phyloP scores from a whole-genome alignment of 2,113 vertebrate species.

The Eptesicus fuscus region DNA sequence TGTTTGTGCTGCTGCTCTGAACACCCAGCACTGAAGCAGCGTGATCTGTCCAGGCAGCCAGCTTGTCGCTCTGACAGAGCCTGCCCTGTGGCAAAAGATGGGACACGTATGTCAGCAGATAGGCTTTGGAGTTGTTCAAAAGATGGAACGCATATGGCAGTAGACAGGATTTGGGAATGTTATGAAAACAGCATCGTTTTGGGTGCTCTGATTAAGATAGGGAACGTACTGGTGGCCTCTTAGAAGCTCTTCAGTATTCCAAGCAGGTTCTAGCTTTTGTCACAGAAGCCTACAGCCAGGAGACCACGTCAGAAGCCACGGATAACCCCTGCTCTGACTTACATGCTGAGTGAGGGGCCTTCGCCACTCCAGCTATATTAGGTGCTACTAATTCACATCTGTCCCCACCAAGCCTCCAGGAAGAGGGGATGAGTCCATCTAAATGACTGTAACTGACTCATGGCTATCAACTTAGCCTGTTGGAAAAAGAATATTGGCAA shows the following conservation, averaged over 20 bases:
- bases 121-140: background rate
- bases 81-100: background rate
- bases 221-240: background rate
- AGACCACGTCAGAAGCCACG: background rate
- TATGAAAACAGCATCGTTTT: background rate
- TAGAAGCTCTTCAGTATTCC: background rate
- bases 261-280: background rate
- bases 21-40: background rate
- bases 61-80: background rate
- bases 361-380: background rate
- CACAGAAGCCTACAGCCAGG: background rate
- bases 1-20: background rate
- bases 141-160: background rate
- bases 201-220: background rate
- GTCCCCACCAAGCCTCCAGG: background rate
- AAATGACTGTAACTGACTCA: background rate
- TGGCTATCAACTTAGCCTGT: background rate
- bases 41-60: too few relatives aligned
- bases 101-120: too few relatives aligned
- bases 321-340: background rate
- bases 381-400: background rate
- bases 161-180: background rate
- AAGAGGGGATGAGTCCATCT: background rate
- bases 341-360: background rate
- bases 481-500: background rate